Percentiles rank a stretch among this genome's conserved stretches.
Conservation (phyloP, 2,113 vertebrate genomes). For the Chlorocebus sabaeus region DNA sequence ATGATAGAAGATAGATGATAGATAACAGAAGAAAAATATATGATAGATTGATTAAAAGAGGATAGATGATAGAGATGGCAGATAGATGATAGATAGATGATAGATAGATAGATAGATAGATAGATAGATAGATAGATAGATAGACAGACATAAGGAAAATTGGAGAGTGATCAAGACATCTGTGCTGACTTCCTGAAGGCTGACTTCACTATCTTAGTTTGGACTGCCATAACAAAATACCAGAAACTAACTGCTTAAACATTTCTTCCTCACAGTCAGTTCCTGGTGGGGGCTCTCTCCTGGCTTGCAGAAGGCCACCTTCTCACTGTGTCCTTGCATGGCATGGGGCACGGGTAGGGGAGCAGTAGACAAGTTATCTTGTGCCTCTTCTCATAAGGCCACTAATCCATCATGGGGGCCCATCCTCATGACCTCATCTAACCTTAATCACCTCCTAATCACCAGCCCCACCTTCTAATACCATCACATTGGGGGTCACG, state of each 20-base stretch:
- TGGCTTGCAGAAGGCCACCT: fast-evolving
- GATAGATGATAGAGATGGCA: background rate
- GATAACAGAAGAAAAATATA: no score
- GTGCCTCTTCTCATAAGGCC: background rate
- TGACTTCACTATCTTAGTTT: no score
- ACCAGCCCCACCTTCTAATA: background rate
- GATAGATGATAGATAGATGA: background rate
- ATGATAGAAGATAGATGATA: no score
- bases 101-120: no score
- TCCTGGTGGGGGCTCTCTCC: background rate
- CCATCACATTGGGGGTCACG: background rate
- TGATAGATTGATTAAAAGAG: no score
- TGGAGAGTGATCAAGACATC: background rate
- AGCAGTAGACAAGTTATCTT: background rate
- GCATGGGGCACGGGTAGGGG: background rate
- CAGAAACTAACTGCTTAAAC: fast-evolving
- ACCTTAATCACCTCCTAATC: background rate
- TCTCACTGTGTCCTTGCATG: fast-evolving
- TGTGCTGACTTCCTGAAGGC: background rate
- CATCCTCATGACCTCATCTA: background rate
- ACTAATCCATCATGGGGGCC: background rate
- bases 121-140: no score
- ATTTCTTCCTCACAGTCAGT: background rate
- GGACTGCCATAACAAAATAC: no score
- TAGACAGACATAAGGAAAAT: fast-evolving